phyloP scores from a whole-genome alignment of 2,797 vertebrate species.

The Aplochiton taeniatus region DNA sequence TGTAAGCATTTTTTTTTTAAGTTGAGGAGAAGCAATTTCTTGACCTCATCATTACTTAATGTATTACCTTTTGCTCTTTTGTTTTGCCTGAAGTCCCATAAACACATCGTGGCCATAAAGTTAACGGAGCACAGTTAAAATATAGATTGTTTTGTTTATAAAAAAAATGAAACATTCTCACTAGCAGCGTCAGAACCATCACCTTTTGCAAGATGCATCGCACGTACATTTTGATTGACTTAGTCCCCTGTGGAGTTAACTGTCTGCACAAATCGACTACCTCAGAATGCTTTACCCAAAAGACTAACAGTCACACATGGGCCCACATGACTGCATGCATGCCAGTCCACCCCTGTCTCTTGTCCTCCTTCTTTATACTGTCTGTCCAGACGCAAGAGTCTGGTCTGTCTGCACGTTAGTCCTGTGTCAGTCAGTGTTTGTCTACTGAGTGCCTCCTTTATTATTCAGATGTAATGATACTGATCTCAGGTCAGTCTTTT shows the following conservation, averaged over 20 bases:
- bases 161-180: conserved; percentile 8
- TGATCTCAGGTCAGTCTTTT: background rate
- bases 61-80: conserved; percentile 17
- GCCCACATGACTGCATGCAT: conserved; percentile 69
- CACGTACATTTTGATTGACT: conserved; percentile 9
- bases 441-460: conserved; percentile 16
- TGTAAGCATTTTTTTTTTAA: background rate
- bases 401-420: conserved; percentile 73
- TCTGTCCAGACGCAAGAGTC: conserved; percentile 39
- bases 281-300: conserved; percentile 42
- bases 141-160: background rate
- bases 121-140: conserved; percentile 2
- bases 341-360: conserved; percentile 47
- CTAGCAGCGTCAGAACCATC: conserved; percentile 11
- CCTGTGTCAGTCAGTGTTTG: conserved; percentile 43
- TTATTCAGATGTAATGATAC: conserved; percentile 27
- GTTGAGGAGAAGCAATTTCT: conserved; percentile 22
- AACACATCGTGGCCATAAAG: conserved; percentile 6
- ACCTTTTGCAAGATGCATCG: conserved; percentile 29
- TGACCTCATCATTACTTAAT: conserved; percentile 8
- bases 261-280: conserved; percentile 8
- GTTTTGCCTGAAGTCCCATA: conserved; percentile 12
- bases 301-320: conserved; percentile 73
- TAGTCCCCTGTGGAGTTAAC: conserved; percentile 5
- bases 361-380: conserved; percentile 46